phyloP scores from a whole-genome alignment of 2,888 invertebrate species.

The Cepaea hortensis region DNA sequence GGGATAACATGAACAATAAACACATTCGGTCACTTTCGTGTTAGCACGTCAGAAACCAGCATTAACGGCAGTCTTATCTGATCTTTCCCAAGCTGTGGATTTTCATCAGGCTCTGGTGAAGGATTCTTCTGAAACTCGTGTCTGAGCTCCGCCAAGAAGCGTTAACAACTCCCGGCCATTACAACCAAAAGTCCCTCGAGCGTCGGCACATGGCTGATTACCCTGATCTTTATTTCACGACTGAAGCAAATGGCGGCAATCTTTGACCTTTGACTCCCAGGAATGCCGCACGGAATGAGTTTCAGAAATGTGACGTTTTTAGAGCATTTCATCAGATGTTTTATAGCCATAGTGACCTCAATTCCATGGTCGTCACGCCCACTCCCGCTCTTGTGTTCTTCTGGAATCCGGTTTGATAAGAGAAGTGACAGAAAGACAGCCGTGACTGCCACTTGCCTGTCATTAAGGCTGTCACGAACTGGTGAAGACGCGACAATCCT shows the following conservation, averaged over 20 bases:
- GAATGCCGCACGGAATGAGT: constrained; percentile 31
- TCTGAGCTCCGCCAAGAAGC: neutral
- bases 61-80: too few species aligned
- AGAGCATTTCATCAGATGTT: constrained; percentile 11
- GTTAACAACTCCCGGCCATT: constrained; percentile 35
- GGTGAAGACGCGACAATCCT: neutral
- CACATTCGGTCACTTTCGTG: too few species aligned
- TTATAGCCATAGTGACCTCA: constrained; percentile 18
- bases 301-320: constrained; percentile 39
- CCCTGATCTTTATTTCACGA: constrained; percentile 38
- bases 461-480: constrained; percentile 32
- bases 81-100: too few species aligned
- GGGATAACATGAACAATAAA: too few species aligned
- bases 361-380: neutral
- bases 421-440: constrained; percentile 33
- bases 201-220: constrained; percentile 13
- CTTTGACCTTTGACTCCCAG: constrained; percentile 35
- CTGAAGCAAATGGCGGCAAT: constrained; percentile 35
- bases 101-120: too few species aligned
- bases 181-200: constrained; percentile 10
- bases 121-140: neutral
- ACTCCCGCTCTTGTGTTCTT: too few species aligned
- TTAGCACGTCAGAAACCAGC: too few species aligned
- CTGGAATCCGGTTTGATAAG: neutral
- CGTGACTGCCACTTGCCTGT: constrained; percentile 18